Conservation (phyloP, 2,113 vertebrate genomes). For the Ctenomys sociabilis region DNA sequence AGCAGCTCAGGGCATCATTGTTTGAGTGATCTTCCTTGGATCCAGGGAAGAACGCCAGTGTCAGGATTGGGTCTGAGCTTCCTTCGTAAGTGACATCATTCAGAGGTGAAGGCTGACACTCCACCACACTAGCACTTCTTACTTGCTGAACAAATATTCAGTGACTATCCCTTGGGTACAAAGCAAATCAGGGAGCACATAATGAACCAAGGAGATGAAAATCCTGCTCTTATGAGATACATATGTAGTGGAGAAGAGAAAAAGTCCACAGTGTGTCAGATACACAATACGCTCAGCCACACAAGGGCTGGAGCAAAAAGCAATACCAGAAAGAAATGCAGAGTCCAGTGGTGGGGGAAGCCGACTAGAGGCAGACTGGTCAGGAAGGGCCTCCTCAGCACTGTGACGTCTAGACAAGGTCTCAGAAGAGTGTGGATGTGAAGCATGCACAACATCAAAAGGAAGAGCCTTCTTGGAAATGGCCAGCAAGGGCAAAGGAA, state of each 20-base stretch:
- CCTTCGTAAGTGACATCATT: background rate
- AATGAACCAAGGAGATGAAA: slow-evolving; percentile 22
- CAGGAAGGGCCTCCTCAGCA: background rate
- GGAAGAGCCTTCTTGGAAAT: background rate
- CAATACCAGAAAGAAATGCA: background rate
- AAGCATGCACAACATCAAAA: background rate
- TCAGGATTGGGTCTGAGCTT: background rate
- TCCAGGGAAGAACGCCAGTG: background rate
- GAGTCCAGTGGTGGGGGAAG: no score
- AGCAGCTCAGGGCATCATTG: background rate
- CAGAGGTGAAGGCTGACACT: background rate
- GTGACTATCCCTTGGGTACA: background rate
- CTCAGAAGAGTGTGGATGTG: background rate
- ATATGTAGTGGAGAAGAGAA: background rate
- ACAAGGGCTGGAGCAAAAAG: background rate
- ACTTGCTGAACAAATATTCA: background rate
- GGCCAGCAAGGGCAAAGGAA: background rate
- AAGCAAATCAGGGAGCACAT: background rate
- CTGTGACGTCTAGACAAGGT: background rate
- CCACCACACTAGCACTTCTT: background rate
- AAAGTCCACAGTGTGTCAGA: background rate
- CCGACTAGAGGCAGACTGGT: background rate
- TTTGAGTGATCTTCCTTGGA: background rate
- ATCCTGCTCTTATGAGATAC: background rate
- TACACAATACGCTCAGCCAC: background rate